Evolutionary conservation across 2,888 invertebrate species (phyloP), one percentile per base, ranked within the genome.

Genomic region (Belgica antarctica): DNA sequence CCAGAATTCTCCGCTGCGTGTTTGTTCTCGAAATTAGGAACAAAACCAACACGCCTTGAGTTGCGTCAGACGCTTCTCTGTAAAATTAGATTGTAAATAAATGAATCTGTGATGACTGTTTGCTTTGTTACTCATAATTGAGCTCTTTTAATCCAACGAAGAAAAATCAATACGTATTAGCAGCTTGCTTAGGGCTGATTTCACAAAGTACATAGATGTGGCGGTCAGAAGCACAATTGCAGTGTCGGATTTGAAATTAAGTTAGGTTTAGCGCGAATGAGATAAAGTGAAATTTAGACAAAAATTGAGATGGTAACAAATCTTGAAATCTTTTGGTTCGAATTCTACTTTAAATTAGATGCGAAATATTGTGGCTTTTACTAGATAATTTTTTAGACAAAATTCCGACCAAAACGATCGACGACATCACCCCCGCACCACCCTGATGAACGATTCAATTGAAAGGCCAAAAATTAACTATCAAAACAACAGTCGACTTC

Each of bases 141-240:
- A 57, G 47, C 25, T 24, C 57, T 57, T 34, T 68, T 68, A 68
- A 68, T 68, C 57, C 68, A 68, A 68, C 57, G 41, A 59, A 59
- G 25, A 52, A 15, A 22, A 19, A 52, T 22, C 24, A 52, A 52
- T 22, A 22, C 22, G 2, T 52, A 7, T 52, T 10, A 15, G 4
- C 52, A 2, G 10, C 15, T 41, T 15, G n/a, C 41, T 15, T 41
- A 12, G 41, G 15, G 41, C 15, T 15, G 41, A n/a, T 41, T 41
- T 41, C 41, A 41, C 15, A n/a, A 41, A 41, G 41, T 10, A 31
- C 5, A n/a, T n/a, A 41, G n/a, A 41, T n/a, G 3, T 2, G 41
- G 4, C 2, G 41, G 10, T n/a, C n/a, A n/a, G n/a, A n/a, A n/a
- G n/a, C n/a, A n/a, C n/a, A 41, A 41, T n/a, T 41, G 41, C 41